These are phyloP conservation scores for Cataglyphis livida DNA, from an alignment of 2,888 invertebrate species.

Conservation along the genomic window DNA sequence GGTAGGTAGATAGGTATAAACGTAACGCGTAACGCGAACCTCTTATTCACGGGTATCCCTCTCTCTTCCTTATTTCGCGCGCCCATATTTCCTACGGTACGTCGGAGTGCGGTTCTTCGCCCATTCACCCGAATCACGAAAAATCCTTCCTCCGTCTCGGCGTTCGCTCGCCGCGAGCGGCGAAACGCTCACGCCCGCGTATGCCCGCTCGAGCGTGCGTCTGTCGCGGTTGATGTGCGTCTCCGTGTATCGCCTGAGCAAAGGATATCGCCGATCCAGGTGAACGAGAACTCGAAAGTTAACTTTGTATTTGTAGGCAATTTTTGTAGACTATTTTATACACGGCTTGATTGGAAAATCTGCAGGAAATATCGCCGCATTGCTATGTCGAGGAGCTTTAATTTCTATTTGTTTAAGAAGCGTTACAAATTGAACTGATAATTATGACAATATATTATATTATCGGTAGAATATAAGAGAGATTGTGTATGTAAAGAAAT, in stretches of 20 bases:
- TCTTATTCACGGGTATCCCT: conserved; percentile 42
- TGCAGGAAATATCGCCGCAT: not conserved
- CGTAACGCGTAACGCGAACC: conserved; percentile 54
- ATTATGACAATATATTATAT: not conserved
- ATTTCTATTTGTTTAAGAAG: not conserved
- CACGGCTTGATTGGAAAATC: not conserved
- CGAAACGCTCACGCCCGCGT: conserved; percentile 57
- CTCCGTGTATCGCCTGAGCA: conserved; percentile 44
- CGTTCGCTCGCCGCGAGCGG: conserved; percentile 32
- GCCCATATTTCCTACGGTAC: conserved; percentile 57
- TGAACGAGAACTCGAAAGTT: conserved; percentile 35
- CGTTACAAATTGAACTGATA: not conserved
- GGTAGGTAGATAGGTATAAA: conserved; percentile 10
- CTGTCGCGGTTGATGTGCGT: conserved; percentile 66
- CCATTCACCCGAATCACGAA: conserved; percentile 85
- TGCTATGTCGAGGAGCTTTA: not conserved
- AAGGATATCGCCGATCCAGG: conserved; percentile 17
- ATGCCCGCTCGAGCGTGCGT: conserved; percentile 65
- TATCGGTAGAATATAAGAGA: not conserved
- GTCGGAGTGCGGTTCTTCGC: conserved; percentile 71
- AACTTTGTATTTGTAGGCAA: not conserved
- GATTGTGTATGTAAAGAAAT: not conserved
- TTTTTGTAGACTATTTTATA: not conserved
- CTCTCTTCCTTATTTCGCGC: conserved; percentile 31
- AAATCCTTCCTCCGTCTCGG: conserved; percentile 73